Evolutionary conservation across 2,888 invertebrate genomes (phyloP), one percentile per base, ranked within the genome.

Genomic region (Uropetala carovei): DNA sequence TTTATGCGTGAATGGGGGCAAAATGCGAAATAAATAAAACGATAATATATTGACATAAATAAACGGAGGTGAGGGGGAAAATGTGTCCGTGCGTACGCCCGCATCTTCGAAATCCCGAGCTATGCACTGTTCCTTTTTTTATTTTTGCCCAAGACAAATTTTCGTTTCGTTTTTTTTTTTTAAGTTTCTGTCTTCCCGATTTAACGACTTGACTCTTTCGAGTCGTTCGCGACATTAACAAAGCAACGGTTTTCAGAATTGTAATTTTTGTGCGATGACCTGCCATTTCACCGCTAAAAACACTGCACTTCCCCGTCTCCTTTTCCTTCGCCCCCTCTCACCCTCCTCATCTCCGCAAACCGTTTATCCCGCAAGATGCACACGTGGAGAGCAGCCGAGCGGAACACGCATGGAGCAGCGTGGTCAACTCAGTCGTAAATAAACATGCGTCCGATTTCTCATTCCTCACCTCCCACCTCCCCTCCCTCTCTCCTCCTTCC

Each of bases 341-440:
- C 56, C 83, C 83, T 57, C n/a, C 64, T n/a, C 64, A 64, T n/a
- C 64, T 64, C 56, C 18, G 57, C 83, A 5, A 22, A 43, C 82
- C 82, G 27, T 43, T 43, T 43, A 43, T 57, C 16, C 57, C 85
- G 16, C 64, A 16, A 89, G 43, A 60, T 64, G 56, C 64, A n/a
- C 89, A 89, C 89, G 64, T 64, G 64, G 60, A 64, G 89, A 30
- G 89, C 86, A 86, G 30, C 86, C 27, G 86, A 86, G 60, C 86
- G 86, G 60, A 86, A 86, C 86, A 60, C 60, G 59, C 60, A 60
- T 30, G 86, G 60, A 59, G 60, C 30, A 86, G n/a, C 22, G 68
- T 68, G 75, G 75, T 75, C 75, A 89, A 89, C 89, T 64, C 89
- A 64, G 89, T 89, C 89, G 89, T 89, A 89, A 89, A 89, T 89